These are phyloP conservation scores for Muschampia plurimacula DNA, from an alignment of 2,888 invertebrate genomes.

Conservation along the genomic window DNA sequence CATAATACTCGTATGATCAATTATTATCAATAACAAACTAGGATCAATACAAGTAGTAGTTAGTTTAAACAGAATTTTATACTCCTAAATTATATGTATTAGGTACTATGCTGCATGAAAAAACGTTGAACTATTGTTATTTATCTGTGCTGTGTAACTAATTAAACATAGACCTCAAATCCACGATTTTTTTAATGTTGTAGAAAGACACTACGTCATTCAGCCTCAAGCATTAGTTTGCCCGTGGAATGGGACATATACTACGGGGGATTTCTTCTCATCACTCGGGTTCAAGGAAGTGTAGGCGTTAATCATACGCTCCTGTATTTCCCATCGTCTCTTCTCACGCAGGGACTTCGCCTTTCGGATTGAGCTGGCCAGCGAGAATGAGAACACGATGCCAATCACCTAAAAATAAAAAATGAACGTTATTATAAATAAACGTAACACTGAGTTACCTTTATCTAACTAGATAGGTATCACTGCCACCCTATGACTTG, in stretches of 20 bases:
- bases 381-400: conserved; percentile 94
- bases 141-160: neutral
- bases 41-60: too few species aligned
- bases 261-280: conserved; percentile 71
- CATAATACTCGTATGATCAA: too few species aligned
- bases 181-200: neutral
- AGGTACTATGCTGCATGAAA: neutral
- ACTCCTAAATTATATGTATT: neutral
- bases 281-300: conserved; percentile 72
- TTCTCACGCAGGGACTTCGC: conserved; percentile 90
- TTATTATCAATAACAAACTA: too few species aligned
- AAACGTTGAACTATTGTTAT: neutral
- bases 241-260: conserved; percentile 83
- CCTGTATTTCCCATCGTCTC: conserved; percentile 89
- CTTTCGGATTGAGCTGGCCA: conserved; percentile 93
- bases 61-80: neutral
- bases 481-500: too few species aligned
- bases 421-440: too few species aligned
- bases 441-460: too few species aligned
- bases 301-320: conserved; percentile 83
- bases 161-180: neutral
- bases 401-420: conserved; percentile 90
- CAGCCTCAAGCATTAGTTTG: conserved; percentile 64
- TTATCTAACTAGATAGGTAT: too few species aligned
- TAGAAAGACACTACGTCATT: neutral